Conservation (phyloP, 2,797 vertebrate genomes). For the Poeciliopsis infans region DNA sequence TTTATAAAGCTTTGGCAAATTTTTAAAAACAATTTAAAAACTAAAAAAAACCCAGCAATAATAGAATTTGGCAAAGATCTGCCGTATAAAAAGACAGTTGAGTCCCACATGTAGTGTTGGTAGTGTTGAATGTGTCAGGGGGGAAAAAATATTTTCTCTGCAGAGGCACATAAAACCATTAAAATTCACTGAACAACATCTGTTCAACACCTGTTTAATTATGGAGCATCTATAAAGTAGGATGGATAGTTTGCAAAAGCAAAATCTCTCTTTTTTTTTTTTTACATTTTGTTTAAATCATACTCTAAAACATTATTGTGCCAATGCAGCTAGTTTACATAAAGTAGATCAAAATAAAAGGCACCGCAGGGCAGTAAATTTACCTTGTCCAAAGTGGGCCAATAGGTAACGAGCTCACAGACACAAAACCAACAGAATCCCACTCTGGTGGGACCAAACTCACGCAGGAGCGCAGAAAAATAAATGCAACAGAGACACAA, state of each 20-base stretch:
- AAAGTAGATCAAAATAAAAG: neutral
- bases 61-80: neutral
- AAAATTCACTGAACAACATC: slow-evolving; percentile 10
- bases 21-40: neutral
- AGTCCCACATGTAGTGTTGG: neutral
- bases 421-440: neutral
- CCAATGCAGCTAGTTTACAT: slow-evolving; percentile 5
- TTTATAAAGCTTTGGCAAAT: neutral
- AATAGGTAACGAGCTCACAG: neutral
- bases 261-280: slow-evolving; percentile 13
- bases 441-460: neutral
- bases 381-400: neutral
- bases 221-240: slow-evolving; percentile 26
- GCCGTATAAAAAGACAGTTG: neutral
- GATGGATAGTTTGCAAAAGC: slow-evolving; percentile 34
- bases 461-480: neutral
- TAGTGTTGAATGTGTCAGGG: neutral
- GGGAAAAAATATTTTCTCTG: neutral
- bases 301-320: slow-evolving; percentile 31
- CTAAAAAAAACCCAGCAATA: neutral
- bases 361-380: neutral
- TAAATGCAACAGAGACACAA: neutral
- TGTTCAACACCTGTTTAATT: slow-evolving; percentile 15
- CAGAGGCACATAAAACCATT: slow-evolving; percentile 16
- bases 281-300: slow-evolving; percentile 15